Percentiles rank a stretch among this genome's conserved stretches.
Evolutionary conservation across 2,888 invertebrate species (phyloP).

Genomic region (Drepanosiphum platanoidis): DNA sequence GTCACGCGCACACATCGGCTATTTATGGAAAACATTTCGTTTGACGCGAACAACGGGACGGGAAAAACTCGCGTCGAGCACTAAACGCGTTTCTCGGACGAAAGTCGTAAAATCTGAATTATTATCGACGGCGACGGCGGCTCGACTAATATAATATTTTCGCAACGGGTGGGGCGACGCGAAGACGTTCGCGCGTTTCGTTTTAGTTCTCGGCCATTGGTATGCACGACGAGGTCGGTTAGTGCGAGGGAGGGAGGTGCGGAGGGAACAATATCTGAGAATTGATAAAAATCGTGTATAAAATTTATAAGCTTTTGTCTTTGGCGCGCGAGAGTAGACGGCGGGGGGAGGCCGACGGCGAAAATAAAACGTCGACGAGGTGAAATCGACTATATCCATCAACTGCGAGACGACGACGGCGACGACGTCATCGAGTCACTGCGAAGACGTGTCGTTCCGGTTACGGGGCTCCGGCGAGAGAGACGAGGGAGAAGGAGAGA

Average conservation of each 20-base stretch:
- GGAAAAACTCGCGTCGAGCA: no score
- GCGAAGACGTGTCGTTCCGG: background rate
- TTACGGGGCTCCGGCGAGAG: background rate
- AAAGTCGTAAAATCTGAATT: background rate
- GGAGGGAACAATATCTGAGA: background rate
- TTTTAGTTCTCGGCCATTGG: background rate
- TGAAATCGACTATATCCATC: constrained; percentile 29
- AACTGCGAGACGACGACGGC: background rate
- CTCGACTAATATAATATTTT: background rate
- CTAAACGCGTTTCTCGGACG: background rate
- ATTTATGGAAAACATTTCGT: no score
- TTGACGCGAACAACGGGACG: no score
- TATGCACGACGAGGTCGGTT: background rate
- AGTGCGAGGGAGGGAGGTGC: background rate
- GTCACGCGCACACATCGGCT: no score
- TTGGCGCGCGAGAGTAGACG: background rate
- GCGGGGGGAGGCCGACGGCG: background rate
- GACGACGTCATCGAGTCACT: background rate
- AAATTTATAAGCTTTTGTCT: background rate
- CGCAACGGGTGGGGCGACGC: background rate
- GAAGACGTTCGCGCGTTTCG: background rate
- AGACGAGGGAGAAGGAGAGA: background rate
- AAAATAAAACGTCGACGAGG: background rate
- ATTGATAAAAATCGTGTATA: background rate
- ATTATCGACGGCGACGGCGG: background rate